Base-by-base conservation (phyloP, 2,113 vertebrate genomes). In the Mugil cephalus region DNA sequence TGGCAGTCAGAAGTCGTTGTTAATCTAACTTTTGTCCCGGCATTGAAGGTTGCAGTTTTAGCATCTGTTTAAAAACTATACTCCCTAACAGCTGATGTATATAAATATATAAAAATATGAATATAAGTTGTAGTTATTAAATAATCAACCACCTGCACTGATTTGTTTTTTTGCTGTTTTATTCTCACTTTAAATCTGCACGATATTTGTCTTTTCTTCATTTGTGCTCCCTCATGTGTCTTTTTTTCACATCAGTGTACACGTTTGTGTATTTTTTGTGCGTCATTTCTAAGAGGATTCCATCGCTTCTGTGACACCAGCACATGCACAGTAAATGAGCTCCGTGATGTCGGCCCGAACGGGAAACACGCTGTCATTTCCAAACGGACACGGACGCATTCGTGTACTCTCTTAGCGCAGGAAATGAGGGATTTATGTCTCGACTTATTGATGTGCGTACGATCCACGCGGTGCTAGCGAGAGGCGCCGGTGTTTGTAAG, bases 201-300 rank as follows among this genome's bases (percentile, higher is more conserved):
- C 0, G 7, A 19, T 14, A 30, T 30, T 30, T 30, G 24, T 30
- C 24, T 43, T 4, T 15, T n/a, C 35, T 60, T 35, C 5, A 38
- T 36, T 54, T 34, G 7, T 63, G n/a, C 42, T 64, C 10, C 47
- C 21, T 30, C 7, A 52, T 71, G n/a, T n/a, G n/a, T 56, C 64
- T 13, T 63, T 13, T 6, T 10, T 67, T 17, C 19, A 38, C 47
- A 19, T 59, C 58, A 53, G 9, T 38, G 30, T 45, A 45, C 14
- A 0, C 8, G 0, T 53, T 43, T 17, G 42, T 10, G 53, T 74
- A 47, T 60, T 74, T 30, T 85, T 69, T 50, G 56, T 72, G 65
- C 69, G 53, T 53, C 54, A 72, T 84, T 77, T 74, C 64, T 80
- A 89, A 88, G 89, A 87, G 86, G 84, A 87, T 91, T 87, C 65